Percentiles rank a stretch among this genome's conserved stretches.
Evolutionary conservation across 1,140 invertebrate genomes (phyloP).

Genomic region (Anthonomus grandis): DNA sequence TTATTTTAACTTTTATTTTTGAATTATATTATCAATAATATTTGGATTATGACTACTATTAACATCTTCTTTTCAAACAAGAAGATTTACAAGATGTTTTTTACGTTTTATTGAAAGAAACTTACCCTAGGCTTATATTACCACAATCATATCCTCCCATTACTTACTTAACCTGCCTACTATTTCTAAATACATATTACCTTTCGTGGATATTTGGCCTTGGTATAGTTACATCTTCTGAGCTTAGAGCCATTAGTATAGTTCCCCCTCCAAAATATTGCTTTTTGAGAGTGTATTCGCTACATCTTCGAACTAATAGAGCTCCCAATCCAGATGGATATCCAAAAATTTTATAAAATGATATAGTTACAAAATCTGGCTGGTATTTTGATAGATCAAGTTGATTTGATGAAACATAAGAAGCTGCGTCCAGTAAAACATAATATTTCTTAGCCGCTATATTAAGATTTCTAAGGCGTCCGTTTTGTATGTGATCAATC

Average conservation of each 20-base stretch:
- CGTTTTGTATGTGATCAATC: slow-evolving; percentile 64
- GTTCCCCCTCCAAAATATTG: slow-evolving; percentile 91
- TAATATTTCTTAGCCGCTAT: slow-evolving; percentile 64
- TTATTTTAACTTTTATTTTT: too few relatives aligned
- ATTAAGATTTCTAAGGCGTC: slow-evolving; percentile 53
- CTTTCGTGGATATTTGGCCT: slow-evolving; percentile 65
- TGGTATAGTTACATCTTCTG: slow-evolving; percentile 66
- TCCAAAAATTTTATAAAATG: slow-evolving; percentile 98
- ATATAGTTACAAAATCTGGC: slow-evolving; percentile 88
- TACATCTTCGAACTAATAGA: slow-evolving; percentile 72
- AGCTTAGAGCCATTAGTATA: slow-evolving; percentile 74
- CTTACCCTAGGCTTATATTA: too few relatives aligned
- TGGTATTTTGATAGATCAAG: slow-evolving; percentile 70
- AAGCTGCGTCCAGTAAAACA: slow-evolving; percentile 83
- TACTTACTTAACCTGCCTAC: too few relatives aligned
- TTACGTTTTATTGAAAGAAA: too few relatives aligned
- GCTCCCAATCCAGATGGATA: slow-evolving; percentile 93
- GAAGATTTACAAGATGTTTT: too few relatives aligned
- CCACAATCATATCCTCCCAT: too few relatives aligned
- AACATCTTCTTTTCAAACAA: too few relatives aligned
- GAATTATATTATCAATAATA: too few relatives aligned
- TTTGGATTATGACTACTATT: too few relatives aligned
- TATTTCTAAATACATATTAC: too few relatives aligned
- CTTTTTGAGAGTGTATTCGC: slow-evolving; percentile 63
- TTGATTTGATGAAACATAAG: slow-evolving; percentile 72